These are phyloP conservation scores for Scaptomyza flava DNA, from an alignment of 2,888 invertebrate species.

Conservation along the genomic window DNA sequence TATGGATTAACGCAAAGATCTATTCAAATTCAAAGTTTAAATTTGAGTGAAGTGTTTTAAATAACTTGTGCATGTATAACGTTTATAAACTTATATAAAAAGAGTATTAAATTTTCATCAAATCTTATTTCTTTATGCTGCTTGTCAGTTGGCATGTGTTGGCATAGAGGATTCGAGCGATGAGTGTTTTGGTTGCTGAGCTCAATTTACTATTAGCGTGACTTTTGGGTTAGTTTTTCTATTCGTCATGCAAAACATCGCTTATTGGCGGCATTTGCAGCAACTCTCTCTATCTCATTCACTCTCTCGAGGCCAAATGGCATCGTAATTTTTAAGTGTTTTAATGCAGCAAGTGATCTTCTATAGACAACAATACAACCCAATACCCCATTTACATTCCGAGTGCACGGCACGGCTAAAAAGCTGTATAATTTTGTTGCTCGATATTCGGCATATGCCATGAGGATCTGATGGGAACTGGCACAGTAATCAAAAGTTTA, in stretches of 20 bases:
- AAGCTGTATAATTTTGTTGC: slow-evolving; percentile 53
- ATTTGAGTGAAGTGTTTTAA: too few relatives aligned
- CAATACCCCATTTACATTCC: slow-evolving; percentile 41
- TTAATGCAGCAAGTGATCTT: slow-evolving; percentile 73
- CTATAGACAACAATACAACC: slow-evolving; percentile 46
- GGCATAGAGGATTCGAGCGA: slow-evolving; percentile 41
- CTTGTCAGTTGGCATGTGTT: slow-evolving; percentile 48
- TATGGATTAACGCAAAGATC: too few relatives aligned
- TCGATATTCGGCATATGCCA: slow-evolving; percentile 47
- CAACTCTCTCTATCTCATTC: slow-evolving; percentile 4
- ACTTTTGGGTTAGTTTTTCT: slow-evolving; percentile 79
- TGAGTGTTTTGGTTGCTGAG: slow-evolving; percentile 56
- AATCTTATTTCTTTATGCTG: background rate
- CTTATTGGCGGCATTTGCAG: slow-evolving; percentile 58
- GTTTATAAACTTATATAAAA: background rate
- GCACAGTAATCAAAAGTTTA: slow-evolving; percentile 42
- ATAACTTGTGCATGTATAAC: too few relatives aligned
- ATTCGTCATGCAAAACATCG: slow-evolving; percentile 77
- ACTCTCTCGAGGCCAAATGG: slow-evolving; percentile 31
- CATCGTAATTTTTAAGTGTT: slow-evolving; percentile 57
- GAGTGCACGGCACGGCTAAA: slow-evolving; percentile 14
- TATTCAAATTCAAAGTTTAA: too few relatives aligned
- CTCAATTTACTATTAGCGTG: slow-evolving; percentile 79
- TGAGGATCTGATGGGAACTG: slow-evolving; percentile 40
- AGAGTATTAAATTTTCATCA: slow-evolving; percentile 8